Evolutionary conservation across 2,888 invertebrate species (phyloP), one percentile per base, ranked within the genome.

Genomic region (Scotopteryx bipunctaria): DNA sequence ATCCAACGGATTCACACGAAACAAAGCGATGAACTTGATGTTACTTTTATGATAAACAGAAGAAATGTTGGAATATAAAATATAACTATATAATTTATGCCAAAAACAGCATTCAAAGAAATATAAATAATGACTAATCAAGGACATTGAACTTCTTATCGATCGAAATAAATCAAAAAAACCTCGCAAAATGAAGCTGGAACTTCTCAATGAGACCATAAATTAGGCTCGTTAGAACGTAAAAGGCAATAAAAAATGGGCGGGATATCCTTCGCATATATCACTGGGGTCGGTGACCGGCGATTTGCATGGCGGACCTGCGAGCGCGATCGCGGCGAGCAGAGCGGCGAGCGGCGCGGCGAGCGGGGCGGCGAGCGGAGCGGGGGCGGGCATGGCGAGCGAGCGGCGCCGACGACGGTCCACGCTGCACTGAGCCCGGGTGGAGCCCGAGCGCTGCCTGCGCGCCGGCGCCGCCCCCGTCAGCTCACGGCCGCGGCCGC

Each of bases 251-350:
- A 63, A 63, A 61, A 63, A 61, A 59, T 58, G 54, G 55, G 47
- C 47, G 52, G 57, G 59, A 57, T 62, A 66, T 66, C 60, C 60
- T 61, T 62, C 55, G 59, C 59, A 60, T 59, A 61, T 64, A 58
- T 61, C 59, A 63, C 55, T 71, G 79, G 79, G 87, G 84, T 86
- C 84, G 72, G 66, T 68, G 87, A 80, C 86, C 87, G 78, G 66
- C 53, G 64, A 73, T 81, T 81, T 76, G 83, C 82, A 75, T 76
- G 72, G 63, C 61, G 61, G 67, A 80, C 79, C 78, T 76, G 80
- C 69, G 72, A 65, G 60, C 48, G 65, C 67, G 73, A 59, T 53
- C 61, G 58, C 60, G 59, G 59, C 63, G 59, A 68, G 53, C 48
- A 73, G 64, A 62, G 66, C 68, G 64, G 59, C 55, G 63, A 63